phyloP scores from a whole-genome alignment of 2,888 invertebrate genomes.

The Abscondita cerata region DNA sequence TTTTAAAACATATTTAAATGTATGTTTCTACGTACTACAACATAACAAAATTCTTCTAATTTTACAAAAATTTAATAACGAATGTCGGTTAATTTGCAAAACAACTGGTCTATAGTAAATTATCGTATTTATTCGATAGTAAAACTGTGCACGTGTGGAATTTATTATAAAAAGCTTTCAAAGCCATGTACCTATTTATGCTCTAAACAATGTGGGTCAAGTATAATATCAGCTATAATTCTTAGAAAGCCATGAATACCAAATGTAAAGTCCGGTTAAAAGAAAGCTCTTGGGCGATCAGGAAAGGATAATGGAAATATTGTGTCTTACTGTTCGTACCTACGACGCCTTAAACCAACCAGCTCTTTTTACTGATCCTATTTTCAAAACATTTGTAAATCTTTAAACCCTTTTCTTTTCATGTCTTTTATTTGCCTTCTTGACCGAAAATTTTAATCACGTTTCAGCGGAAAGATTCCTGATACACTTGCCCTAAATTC shows the following conservation, averaged over 20 bases:
- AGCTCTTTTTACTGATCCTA: neutral
- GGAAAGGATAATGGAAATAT: constrained; percentile 24
- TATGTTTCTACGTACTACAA: no score
- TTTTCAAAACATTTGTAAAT: no score
- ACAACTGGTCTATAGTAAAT: no score
- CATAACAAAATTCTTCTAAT: no score
- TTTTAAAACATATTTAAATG: no score
- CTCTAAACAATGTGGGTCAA: constrained; percentile 16
- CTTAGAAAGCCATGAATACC: constrained; percentile 22
- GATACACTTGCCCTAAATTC: neutral
- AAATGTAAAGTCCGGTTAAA: constrained; percentile 18
- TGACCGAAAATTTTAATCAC: neutral
- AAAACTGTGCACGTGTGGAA: no score
- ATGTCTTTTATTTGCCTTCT: neutral
- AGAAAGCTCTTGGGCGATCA: constrained; percentile 19
- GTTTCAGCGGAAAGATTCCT: neutral
- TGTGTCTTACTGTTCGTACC: constrained; percentile 18
- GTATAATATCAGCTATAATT: constrained; percentile 17
- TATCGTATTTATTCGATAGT: no score
- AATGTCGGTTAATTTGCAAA: no score
- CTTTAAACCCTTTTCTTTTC: no score
- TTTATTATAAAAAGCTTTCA: neutral
- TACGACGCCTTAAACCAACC: constrained; percentile 2
- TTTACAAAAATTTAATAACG: no score
- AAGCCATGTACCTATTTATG: neutral